Evolutionary conservation across 1,140 invertebrate species (phyloP), one percentile per base, ranked within the genome.

Genomic region (Leptoteleia sp.): DNA sequence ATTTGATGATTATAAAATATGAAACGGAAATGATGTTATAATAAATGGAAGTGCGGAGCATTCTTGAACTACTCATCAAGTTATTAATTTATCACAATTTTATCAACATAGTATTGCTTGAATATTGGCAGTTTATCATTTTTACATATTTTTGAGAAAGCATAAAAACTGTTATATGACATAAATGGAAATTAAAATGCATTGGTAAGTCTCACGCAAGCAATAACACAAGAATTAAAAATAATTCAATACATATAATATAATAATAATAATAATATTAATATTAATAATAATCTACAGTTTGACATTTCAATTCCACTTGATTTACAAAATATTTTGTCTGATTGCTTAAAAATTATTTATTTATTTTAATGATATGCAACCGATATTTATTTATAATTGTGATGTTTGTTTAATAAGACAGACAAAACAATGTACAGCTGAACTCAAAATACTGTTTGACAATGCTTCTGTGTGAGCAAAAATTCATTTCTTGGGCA

Each of bases 401-500:
- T 50, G 5, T 22, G 17, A 50, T 47, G 50, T 3, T 6, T 71
- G 15, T 40, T 25, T 11, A 61, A 40, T 9, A 7, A 50, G 22
- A 42, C 52, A 9, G 57, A 59, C 25, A 33, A 16, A 68, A 38
- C n/a, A n/a, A 29, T 13, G 11, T 25, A 27, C n/a, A 22, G n/a
- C 7, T 19, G 17, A 67, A 48, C 12, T 5, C 12, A 50, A 42
- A 61, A 80, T 37, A 59, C 64, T 12, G 38, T 50, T 81, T 54
- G 25, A 7, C 31, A 7, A 33, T 54, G 25, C 43, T 40, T 43
- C 27, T 8, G 1, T 19, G 67, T 83, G 81, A 77, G 80, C 79
- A 75, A 84, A 62, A 83, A 82, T 85, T 83, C 70, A 78, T 73
- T 81, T 71, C 61, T 81, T 59, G 54, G 72, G 52, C 76, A 83